Conservation (phyloP, 2,888 invertebrate genomes). For the Amaurobius ferox region DNA sequence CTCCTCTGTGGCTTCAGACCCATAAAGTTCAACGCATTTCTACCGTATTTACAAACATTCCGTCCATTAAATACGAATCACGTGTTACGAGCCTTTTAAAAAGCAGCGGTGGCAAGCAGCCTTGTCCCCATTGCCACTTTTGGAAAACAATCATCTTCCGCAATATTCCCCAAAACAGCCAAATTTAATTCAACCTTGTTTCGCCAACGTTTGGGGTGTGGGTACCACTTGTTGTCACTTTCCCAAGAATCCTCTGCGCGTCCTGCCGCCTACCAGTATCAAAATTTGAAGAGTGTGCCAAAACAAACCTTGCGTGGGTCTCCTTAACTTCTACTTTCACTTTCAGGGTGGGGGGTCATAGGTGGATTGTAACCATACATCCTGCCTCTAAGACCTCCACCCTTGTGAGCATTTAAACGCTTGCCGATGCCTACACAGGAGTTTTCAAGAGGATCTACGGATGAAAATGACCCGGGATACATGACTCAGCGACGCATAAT, state of each 20-base stretch:
- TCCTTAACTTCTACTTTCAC: neutral
- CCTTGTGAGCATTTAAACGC: neutral
- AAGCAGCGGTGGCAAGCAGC: no score
- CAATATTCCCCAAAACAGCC: neutral
- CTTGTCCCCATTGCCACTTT: neutral
- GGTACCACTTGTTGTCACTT: constrained; percentile 4
- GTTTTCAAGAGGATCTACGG: neutral
- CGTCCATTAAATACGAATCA: no score
- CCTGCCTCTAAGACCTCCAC: neutral
- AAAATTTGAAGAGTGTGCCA: neutral
- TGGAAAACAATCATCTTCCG: neutral
- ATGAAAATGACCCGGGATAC: neutral
- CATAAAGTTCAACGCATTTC: no score
- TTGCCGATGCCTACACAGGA: neutral
- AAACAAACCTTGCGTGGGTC: neutral
- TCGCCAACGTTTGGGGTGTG: neutral
- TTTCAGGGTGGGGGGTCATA: constrained; percentile 16
- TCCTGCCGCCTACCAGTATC: neutral
- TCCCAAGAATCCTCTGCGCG: neutral
- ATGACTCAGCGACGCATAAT: no score
- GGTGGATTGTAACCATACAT: constrained; percentile 6
- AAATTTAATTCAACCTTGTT: neutral
- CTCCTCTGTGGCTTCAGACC: no score
- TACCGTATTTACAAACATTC: no score
- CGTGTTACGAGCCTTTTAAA: no score